phyloP scores from a whole-genome alignment of 2,888 invertebrate species.

The Caradrina kadenii region DNA sequence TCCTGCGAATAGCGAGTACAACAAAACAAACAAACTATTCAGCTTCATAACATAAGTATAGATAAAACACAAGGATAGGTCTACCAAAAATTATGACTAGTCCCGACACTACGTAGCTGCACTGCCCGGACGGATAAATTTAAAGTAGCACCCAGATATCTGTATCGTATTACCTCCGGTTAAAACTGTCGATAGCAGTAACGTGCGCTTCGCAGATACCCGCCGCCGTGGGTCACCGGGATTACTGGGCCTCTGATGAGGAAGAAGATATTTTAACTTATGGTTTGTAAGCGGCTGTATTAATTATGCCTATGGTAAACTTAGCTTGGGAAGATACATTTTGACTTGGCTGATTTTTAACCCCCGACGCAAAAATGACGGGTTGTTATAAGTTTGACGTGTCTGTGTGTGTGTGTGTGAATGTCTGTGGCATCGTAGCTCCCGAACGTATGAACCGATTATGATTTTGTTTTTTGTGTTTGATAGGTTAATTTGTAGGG shows the following conservation, averaged over 20 bases:
- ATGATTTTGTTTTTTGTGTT: too few species aligned
- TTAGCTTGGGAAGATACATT: background rate
- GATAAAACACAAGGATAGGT: background rate
- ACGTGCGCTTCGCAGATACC: conserved; percentile 62
- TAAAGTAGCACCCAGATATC: conserved; percentile 76
- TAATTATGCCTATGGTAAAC: conserved; percentile 19
- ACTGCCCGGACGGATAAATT: conserved; percentile 67
- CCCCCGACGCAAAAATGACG: too few species aligned
- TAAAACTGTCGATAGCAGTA: conserved; percentile 73
- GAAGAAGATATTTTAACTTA: conserved; percentile 19
- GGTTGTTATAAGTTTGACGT: too few species aligned
- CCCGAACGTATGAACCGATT: too few species aligned
- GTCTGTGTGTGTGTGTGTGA: too few species aligned
- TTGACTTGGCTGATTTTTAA: too few species aligned
- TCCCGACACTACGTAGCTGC: conserved; percentile 54
- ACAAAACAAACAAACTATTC: too few species aligned
- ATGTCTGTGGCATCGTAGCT: too few species aligned
- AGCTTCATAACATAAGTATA: too few species aligned
- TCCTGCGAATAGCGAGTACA: too few species aligned
- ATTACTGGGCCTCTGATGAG: conserved; percentile 28
- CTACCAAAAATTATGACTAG: background rate
- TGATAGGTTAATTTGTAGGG: too few species aligned
- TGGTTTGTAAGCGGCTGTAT: background rate
- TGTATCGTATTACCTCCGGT: conserved; percentile 74
- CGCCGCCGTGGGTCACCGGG: conserved; percentile 41